These are phyloP conservation scores for Beris morrisii DNA, from an alignment of 2,888 invertebrate genomes.

Conservation along the genomic window DNA sequence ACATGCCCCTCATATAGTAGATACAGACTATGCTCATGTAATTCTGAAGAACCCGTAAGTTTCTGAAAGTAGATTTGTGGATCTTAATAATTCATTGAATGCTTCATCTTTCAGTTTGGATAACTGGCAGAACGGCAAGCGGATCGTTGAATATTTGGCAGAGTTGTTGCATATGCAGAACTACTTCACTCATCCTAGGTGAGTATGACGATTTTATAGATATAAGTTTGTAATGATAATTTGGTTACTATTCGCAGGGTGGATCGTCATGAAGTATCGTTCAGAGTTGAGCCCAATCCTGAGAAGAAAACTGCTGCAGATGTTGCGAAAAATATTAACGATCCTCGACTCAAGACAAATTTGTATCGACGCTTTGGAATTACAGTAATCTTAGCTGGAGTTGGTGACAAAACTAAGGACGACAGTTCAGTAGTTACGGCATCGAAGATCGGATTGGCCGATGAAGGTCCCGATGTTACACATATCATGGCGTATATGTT, in stretches of 20 bases:
- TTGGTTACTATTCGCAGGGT: conserved; percentile 56
- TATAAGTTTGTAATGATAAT: neutral
- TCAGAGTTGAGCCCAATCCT: conserved; percentile 56
- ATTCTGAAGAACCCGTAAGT: conserved; percentile 72
- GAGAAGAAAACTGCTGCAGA: conserved; percentile 55
- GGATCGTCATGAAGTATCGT: conserved; percentile 70
- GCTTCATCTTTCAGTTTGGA: conserved; percentile 57
- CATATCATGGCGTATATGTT: conserved; percentile 58
- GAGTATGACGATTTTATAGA: neutral
- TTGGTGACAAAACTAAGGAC: conserved; percentile 74
- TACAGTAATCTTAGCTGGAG: conserved; percentile 71
- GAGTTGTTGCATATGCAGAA: conserved; percentile 64
- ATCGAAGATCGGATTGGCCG: conserved; percentile 52
- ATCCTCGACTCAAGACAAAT: conserved; percentile 64
- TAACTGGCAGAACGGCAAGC: conserved; percentile 73
- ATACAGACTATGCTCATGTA: conserved; percentile 78
- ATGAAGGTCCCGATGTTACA: conserved; percentile 57
- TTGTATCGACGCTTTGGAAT: conserved; percentile 68
- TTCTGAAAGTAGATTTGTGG: conserved; percentile 34
- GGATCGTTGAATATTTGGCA: conserved; percentile 70
- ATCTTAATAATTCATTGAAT: neutral
- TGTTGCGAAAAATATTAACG: conserved; percentile 55
- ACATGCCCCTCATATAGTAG: conserved; percentile 67
- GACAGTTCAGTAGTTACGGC: conserved; percentile 50
- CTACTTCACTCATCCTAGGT: conserved; percentile 42